phyloP scores from a whole-genome alignment of 2,797 vertebrate genomes.

The Enteromius unitaeniatus region DNA sequence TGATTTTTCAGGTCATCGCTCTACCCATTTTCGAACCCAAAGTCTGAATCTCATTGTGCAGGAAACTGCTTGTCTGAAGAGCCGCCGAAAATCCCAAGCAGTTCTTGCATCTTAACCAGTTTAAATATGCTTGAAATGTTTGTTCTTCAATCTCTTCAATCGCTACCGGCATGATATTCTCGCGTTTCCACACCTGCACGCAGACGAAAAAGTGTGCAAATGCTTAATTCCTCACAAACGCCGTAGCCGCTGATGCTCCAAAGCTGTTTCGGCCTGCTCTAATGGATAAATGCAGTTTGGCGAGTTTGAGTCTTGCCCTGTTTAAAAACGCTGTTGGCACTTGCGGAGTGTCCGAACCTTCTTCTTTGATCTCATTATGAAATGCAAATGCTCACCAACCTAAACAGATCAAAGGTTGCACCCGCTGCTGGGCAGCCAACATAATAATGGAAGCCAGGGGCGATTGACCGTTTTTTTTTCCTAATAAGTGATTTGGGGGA shows the following conservation, averaged over 20 bases:
- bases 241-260: slow-evolving; percentile 33
- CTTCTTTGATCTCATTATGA: slow-evolving; percentile 83
- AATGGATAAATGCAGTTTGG: slow-evolving; percentile 39
- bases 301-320: slow-evolving; percentile 28
- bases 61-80: slow-evolving; percentile 60
- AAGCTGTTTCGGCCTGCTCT: slow-evolving; percentile 33
- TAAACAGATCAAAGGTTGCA: slow-evolving; percentile 86
- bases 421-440: slow-evolving; percentile 77
- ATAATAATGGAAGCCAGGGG: slow-evolving; percentile 79
- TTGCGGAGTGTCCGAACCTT: slow-evolving; percentile 73
- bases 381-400: slow-evolving; percentile 82
- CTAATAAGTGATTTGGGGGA: slow-evolving; percentile 77
- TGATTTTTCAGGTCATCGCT: slow-evolving; percentile 35
- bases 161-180: slow-evolving; percentile 68
- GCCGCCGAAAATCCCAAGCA: slow-evolving; percentile 73
- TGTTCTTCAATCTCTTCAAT: slow-evolving; percentile 73
- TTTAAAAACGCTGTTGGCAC: slow-evolving; percentile 65
- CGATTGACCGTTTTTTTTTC: slow-evolving; percentile 67
- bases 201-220: slow-evolving; percentile 63
- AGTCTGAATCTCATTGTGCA: slow-evolving; percentile 34
- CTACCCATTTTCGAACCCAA: slow-evolving; percentile 4
- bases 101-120: slow-evolving; percentile 69
- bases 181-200: slow-evolving; percentile 65
- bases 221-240: slow-evolving; percentile 66
- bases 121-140: slow-evolving; percentile 78